Evolutionary conservation across 2,113 vertebrate species (phyloP), one percentile per base, ranked within the genome.

Genomic region (Clarias batrachus): DNA sequence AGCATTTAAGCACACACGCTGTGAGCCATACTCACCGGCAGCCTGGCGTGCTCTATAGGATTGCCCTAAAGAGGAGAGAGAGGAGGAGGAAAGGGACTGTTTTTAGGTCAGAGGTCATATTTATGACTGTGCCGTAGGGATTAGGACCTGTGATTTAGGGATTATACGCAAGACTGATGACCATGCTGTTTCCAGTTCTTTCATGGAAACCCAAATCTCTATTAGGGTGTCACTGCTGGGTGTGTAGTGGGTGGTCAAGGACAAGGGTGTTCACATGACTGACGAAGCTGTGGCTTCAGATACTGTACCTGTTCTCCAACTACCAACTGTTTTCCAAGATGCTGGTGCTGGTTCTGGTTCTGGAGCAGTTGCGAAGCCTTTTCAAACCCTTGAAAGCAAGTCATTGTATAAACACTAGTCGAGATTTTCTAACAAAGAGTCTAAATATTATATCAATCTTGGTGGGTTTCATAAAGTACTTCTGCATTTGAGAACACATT

Each of bases 21-120:
- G 48, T 48, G 81, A 85, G 54, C 80, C 65, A 85, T 91, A 93
- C 91, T 94, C 90, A 94, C 91, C 91, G 93, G 91, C 90, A 94
- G 86, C 70, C 90, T 88, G 84, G 91, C 91, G 90, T 93, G 92
- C 85, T 91, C 87, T 87, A 91, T 88, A 63, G 83, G 70, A 81
- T 70, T 62, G 81, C 89, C 91, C 92, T 94, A 90, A 65, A 86
- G 63, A 84, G 90, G 90, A 92, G 76, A 87, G 68, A 90, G 77
- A 90, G 81, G 66, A 87, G 85, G 85, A 87, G 68, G 79, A 78
- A 74, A 88, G 68, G 85, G 85, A 84, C 66, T 76, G 52, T 66
- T 70, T 81, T 86, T 63, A 85, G 80, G 87, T 88, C 66, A 88
- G 81, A 66, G 74, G 76, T 77, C n/a, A 73, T 74, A 80, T 80